Conservation (phyloP, 2,888 invertebrate species). For the Seladonia tumulorum region DNA sequence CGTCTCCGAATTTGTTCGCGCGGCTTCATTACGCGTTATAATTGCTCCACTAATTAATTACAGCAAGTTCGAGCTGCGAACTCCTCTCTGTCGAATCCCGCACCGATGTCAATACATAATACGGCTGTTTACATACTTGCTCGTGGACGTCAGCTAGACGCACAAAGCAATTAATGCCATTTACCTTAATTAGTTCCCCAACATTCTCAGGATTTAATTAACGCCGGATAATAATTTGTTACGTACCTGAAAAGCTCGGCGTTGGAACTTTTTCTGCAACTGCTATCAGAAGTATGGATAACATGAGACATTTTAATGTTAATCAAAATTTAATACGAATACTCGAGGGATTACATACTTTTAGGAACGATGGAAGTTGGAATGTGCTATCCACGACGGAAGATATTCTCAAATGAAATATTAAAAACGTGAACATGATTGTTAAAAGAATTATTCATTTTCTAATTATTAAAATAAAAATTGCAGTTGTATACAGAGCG, state of each 20-base stretch:
- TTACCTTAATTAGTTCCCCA: conserved; percentile 36
- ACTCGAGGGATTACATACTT: background rate
- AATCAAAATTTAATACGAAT: background rate
- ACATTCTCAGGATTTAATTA: conserved; percentile 38
- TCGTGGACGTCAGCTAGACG: conserved; percentile 8
- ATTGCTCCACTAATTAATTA: conserved; percentile 59
- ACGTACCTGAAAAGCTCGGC: background rate
- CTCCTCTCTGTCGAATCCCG: conserved; percentile 6
- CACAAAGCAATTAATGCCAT: conserved; percentile 45
- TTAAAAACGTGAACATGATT: too few relatives aligned
- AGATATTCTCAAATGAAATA: background rate
- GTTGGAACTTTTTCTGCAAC: background rate
- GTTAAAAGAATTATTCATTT: too few relatives aligned
- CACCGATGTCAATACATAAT: conserved; percentile 38
- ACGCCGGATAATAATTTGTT: background rate
- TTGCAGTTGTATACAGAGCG: too few relatives aligned
- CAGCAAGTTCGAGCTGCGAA: conserved; percentile 33
- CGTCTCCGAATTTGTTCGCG: conserved; percentile 42
- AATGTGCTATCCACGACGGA: background rate
- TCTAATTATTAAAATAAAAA: too few relatives aligned
- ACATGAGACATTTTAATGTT: background rate
- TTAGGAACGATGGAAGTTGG: background rate
- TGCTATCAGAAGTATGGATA: background rate
- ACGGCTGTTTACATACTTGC: conserved; percentile 23
- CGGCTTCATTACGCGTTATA: conserved; percentile 51